Conservation (phyloP, 2,797 vertebrate genomes). For the Syngnathus acus region DNA sequence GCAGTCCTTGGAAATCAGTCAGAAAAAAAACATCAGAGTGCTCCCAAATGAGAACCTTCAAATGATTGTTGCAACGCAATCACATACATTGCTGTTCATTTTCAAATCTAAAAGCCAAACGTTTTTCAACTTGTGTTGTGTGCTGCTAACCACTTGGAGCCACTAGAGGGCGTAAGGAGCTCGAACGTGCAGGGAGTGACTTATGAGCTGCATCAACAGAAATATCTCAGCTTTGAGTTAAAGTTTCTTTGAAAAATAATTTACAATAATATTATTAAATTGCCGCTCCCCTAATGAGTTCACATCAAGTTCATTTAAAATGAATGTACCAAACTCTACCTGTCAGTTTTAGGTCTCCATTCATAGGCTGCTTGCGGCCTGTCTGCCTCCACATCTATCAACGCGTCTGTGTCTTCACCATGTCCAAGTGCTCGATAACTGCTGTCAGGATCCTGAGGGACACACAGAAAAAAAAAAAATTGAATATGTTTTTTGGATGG, state of each 20-base stretch:
- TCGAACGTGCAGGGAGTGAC: neutral
- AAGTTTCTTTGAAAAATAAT: neutral
- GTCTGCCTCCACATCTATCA: conserved; percentile 66
- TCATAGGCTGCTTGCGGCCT: conserved; percentile 62
- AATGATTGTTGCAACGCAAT: neutral
- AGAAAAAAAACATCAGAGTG: neutral
- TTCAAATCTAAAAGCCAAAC: neutral
- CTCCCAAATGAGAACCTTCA: neutral
- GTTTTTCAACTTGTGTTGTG: neutral
- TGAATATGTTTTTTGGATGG: no score
- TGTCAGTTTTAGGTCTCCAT: conserved; percentile 56
- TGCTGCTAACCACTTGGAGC: neutral
- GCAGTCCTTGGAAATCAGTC: neutral
- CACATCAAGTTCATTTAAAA: neutral
- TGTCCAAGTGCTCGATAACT: conserved; percentile 52
- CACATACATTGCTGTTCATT: neutral
- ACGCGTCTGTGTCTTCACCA: conserved; percentile 69
- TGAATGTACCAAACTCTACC: conserved; percentile 51
- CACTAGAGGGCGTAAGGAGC: neutral
- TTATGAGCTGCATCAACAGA: conserved; percentile 11
- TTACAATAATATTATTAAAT: no score
- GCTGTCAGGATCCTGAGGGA: conserved; percentile 69
- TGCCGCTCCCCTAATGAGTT: neutral
- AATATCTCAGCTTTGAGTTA: conserved; percentile 7
- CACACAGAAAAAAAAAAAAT: conserved; percentile 14